Percentiles rank a stretch among this genome's conserved stretches.
Evolutionary conservation across 2,113 vertebrate species (phyloP).

Genomic region (Gallinago media): DNA sequence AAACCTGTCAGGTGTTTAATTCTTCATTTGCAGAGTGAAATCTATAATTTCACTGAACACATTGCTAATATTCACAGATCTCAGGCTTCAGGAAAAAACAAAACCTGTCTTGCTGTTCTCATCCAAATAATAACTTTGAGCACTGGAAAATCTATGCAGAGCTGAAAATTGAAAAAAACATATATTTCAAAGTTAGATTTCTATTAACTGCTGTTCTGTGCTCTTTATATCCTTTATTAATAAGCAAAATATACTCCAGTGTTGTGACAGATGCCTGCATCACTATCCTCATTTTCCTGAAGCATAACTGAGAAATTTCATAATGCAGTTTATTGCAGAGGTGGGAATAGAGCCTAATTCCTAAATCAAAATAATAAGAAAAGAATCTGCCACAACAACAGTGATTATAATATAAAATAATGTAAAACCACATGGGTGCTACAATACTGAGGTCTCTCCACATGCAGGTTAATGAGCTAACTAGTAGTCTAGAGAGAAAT

Average conservation of each 20-base stretch:
- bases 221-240: background rate
- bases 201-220: background rate
- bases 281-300: background rate
- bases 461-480: slow-evolving; percentile 55
- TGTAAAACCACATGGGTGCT: slow-evolving; percentile 1
- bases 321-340: slow-evolving; percentile 12
- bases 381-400: background rate
- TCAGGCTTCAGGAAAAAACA: background rate
- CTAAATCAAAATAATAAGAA: slow-evolving; percentile 29
- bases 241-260: background rate
- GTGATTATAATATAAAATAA: slow-evolving; percentile 3
- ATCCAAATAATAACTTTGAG: background rate
- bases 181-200: background rate
- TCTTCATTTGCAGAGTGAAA: background rate
- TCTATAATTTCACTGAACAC: background rate
- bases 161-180: background rate
- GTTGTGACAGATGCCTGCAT: background rate
- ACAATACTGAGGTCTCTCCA: background rate
- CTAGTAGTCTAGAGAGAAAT: slow-evolving; percentile 38
- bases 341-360: background rate
- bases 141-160: background rate
- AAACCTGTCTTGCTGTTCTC: background rate
- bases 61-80: background rate
- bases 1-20: background rate
- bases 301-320: background rate